These are phyloP conservation scores for Acanthochromis polyacanthus DNA, from an alignment of 2,113 vertebrate genomes.

Conservation along the genomic window DNA sequence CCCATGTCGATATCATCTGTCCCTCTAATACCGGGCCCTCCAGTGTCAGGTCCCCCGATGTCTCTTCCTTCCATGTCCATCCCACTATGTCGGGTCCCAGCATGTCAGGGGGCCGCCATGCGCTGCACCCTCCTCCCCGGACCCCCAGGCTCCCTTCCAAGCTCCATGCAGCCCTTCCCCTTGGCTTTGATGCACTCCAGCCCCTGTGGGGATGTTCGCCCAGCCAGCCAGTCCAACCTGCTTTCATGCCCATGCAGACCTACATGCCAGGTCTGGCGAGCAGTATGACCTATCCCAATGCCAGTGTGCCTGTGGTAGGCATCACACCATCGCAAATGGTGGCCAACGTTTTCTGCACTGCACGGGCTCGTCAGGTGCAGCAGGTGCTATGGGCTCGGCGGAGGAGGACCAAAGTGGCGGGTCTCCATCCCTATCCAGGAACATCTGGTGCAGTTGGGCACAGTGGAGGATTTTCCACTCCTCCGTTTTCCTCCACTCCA, in stretches of 20 bases:
- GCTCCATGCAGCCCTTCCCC: constrained; percentile 87
- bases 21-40: constrained; percentile 78
- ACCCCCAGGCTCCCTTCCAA: constrained; percentile 81
- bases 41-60: constrained; percentile 77
- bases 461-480: constrained; percentile 67
- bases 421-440: constrained; percentile 72
- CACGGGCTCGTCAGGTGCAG: constrained; percentile 81
- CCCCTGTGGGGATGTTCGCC: constrained; percentile 85
- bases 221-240: constrained; percentile 86
- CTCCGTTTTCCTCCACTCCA: constrained; percentile 68
- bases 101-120: constrained; percentile 78
- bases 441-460: constrained; percentile 46
- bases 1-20: constrained; percentile 75
- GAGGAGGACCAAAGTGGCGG: constrained; percentile 81
- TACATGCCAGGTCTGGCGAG: constrained; percentile 87
- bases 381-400: constrained; percentile 70
- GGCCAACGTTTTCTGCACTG: constrained; percentile 92
- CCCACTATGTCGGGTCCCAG: constrained; percentile 75
- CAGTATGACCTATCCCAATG: constrained; percentile 87
- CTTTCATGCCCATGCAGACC: constrained; percentile 86
- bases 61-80: constrained; percentile 83
- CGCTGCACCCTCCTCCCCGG: constrained; percentile 70
- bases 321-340: constrained; percentile 97
- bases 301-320: constrained; percentile 91
- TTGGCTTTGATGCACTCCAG: constrained; percentile 81